Conservation (phyloP, 1,140 invertebrate species). For the Maconellicoccus hirsutus region DNA sequence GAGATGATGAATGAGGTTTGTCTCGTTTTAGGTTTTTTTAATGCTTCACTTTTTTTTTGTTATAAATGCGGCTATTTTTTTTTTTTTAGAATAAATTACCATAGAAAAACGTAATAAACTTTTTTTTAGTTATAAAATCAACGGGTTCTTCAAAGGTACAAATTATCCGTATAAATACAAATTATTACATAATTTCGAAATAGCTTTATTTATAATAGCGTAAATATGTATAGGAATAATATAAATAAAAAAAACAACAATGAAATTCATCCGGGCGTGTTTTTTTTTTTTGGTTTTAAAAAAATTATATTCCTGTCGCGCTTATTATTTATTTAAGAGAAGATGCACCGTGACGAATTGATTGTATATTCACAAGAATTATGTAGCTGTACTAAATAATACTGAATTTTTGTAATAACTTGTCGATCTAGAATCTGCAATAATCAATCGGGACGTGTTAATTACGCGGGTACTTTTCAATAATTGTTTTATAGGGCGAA, state of each 20-base stretch:
- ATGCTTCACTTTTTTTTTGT: not conserved
- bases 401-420: conserved; percentile 17
- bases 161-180: not conserved
- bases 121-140: not conserved
- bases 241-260: too few species aligned
- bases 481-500: not conserved
- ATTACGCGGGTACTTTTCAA: not conserved
- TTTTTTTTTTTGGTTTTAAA: not conserved
- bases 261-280: too few species aligned
- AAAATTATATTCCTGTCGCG: not conserved
- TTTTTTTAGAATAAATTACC: not conserved
- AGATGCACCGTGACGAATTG: not conserved
- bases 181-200: not conserved
- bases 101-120: not conserved
- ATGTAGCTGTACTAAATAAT: conserved; percentile 19
- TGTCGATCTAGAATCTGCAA: conserved; percentile 15
- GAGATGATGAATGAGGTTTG: not conserved
- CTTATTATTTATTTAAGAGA: not conserved
- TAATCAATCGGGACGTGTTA: not conserved
- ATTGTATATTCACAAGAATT: not conserved
- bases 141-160: not conserved
- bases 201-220: too few species aligned
- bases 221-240: too few species aligned
- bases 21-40: not conserved
- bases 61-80: not conserved